Percentiles rank a stretch among this genome's conserved stretches.
These are phyloP conservation scores for Congeria kusceri DNA, from an alignment of 2,888 invertebrate genomes.

Conservation along the genomic window DNA sequence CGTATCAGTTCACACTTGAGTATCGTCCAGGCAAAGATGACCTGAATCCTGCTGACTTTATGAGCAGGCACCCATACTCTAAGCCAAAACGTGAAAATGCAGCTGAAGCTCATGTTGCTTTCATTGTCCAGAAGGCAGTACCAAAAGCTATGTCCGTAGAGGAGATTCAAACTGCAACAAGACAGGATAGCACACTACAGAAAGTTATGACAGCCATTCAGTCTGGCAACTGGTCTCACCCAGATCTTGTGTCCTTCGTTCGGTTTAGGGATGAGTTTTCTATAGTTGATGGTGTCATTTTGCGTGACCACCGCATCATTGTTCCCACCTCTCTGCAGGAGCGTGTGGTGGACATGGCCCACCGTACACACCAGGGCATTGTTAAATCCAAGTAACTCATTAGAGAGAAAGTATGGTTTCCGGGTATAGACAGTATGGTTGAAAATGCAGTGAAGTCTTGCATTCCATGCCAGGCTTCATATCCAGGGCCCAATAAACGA, in stretches of 20 bases:
- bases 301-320: no score
- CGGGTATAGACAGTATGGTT: no score
- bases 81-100: slow-evolving; percentile 30
- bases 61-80: slow-evolving; percentile 60
- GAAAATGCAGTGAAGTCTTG: no score
- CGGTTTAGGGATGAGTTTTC: no score
- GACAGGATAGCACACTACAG: slow-evolving; percentile 20
- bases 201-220: slow-evolving; percentile 48
- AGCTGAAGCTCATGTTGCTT: slow-evolving; percentile 54
- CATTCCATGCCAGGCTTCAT: no score
- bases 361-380: no score
- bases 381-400: no score
- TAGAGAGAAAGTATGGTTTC: no score
- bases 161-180: slow-evolving; percentile 47
- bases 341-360: no score
- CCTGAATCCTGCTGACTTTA: slow-evolving; percentile 66
- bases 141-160: slow-evolving; percentile 57
- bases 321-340: no score
- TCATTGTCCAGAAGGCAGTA: slow-evolving; percentile 40
- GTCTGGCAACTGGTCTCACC: slow-evolving; percentile 33
- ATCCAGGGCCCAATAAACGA: no score
- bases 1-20: slow-evolving; percentile 51
- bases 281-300: no score
- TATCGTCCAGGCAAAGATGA: slow-evolving; percentile 63
- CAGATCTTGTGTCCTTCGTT: slow-evolving; percentile 4